phyloP scores from a whole-genome alignment of 2,797 vertebrate species.

The Peromyscus melanophrys region DNA sequence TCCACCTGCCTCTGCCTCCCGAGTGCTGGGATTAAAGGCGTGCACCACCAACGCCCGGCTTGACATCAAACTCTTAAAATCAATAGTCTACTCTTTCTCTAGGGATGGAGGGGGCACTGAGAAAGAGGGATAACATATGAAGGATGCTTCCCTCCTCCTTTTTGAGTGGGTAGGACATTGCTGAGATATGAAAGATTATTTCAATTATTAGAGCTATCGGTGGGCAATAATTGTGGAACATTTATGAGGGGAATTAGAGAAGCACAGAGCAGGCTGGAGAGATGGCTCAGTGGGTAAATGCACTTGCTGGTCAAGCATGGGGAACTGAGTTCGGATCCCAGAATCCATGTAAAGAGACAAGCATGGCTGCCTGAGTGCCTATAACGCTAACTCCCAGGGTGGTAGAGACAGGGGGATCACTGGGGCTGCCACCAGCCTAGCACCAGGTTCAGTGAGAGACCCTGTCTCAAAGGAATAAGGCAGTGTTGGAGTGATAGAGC shows the following conservation, averaged over 20 bases:
- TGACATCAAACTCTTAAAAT: slow-evolving; percentile 6
- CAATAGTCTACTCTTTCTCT: not conserved
- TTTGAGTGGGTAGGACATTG: not conserved
- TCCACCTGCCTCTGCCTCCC: too few species aligned
- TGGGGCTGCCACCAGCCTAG: not conserved
- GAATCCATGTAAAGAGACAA: not conserved
- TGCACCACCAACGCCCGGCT: too few species aligned
- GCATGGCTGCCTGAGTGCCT: not conserved
- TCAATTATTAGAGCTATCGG: not conserved
- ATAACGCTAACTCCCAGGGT: not conserved
- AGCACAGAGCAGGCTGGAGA: not conserved
- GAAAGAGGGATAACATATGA: not conserved
- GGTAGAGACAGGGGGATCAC: not conserved
- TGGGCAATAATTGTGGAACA: not conserved
- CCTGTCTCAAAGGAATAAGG: too few species aligned
- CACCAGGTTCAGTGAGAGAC: not conserved
- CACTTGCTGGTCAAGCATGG: not conserved
- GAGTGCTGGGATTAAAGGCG: too few species aligned
- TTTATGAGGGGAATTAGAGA: not conserved
- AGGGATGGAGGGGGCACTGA: not conserved
- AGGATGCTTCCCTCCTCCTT: not conserved
- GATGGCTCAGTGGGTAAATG: not conserved
- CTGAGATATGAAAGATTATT: not conserved
- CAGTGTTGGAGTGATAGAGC: not conserved
- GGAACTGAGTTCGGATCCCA: not conserved